These are phyloP conservation scores for Sipha maydis DNA, from an alignment of 2,888 invertebrate species.

Conservation along the genomic window DNA sequence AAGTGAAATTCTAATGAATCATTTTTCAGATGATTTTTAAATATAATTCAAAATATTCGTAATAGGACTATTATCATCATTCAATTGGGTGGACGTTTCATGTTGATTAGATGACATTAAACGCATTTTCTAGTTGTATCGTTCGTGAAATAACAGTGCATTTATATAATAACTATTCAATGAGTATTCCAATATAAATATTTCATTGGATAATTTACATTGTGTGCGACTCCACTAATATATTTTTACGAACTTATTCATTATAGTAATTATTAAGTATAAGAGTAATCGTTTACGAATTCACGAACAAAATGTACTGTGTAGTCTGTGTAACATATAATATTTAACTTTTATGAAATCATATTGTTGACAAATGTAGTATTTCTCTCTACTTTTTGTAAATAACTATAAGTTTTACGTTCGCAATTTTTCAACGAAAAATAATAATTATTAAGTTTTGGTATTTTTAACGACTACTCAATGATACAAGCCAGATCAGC, in stretches of 20 bases:
- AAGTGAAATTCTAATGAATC: neutral
- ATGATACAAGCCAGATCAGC: neutral
- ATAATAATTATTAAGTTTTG: neutral
- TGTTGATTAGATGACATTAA: neutral
- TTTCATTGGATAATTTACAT: no score
- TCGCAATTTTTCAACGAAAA: neutral
- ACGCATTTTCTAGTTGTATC: neutral
- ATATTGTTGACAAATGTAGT: neutral
- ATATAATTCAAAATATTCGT: neutral
- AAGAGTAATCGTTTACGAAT: conserved; percentile 1
- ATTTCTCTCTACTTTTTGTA: neutral
- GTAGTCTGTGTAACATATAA: neutral
- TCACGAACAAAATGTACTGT: neutral
- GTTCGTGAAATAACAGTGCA: neutral
- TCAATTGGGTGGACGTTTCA: neutral
- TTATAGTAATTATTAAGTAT: neutral
- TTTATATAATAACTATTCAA: no score
- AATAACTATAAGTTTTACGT: neutral
- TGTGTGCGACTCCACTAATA: neutral
- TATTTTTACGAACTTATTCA: neutral
- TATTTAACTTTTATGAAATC: neutral
- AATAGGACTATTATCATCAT: neutral
- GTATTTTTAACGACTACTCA: neutral
- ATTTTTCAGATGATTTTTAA: neutral
- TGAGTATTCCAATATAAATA: no score